Evolutionary conservation across 1,140 invertebrate species (phyloP), one percentile per base, ranked within the genome.

Genomic region (Diploscapter pachys): DNA sequence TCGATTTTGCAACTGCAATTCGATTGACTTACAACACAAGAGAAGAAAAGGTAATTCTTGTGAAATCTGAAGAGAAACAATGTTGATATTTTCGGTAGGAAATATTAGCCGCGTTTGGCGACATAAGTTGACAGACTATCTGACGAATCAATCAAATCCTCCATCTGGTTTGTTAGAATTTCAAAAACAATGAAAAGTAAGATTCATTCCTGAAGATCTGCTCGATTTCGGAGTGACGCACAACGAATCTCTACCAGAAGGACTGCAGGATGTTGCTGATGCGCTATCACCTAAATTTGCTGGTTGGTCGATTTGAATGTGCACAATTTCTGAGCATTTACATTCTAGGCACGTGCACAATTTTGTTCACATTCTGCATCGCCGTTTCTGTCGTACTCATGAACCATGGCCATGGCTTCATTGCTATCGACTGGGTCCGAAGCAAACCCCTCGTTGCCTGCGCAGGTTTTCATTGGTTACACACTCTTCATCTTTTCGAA

Each of bases 391-490:
- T 84, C 52, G 85, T 87, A 49, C 78, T 88, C 13, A 83, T 86
- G 50, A 81, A 86, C 62, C 82, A 85, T 64, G 81, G 82, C 57
- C 80, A 83, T 72, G 81, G 84, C 55, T 84, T 82, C n/a, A 83
- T 86, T 53, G 81, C 78, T 49, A 80, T 86, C 5, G 93, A 94
- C 84, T 92, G 92, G 89, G 92, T 93, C 49, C 89, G 93, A 56
- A 93, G 92, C 53, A 96, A 96, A 86, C 93, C 94, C 0, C 92
- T 92, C 89, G 87, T 97, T 2, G 94, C 94, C 0, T 87, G 95
- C 9, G 89, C 95, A 71, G 94, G 80, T 63, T 31, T 31, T 31
- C 0, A 3, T 56, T 11, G 6, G n/a, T 51, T 69, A 52, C 31
- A 0, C 31, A 9, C 8, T 63, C 11, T 2, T 63, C 1, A 57